Conservation (phyloP, 2,888 invertebrate genomes). For the Amorpha juglandis region DNA sequence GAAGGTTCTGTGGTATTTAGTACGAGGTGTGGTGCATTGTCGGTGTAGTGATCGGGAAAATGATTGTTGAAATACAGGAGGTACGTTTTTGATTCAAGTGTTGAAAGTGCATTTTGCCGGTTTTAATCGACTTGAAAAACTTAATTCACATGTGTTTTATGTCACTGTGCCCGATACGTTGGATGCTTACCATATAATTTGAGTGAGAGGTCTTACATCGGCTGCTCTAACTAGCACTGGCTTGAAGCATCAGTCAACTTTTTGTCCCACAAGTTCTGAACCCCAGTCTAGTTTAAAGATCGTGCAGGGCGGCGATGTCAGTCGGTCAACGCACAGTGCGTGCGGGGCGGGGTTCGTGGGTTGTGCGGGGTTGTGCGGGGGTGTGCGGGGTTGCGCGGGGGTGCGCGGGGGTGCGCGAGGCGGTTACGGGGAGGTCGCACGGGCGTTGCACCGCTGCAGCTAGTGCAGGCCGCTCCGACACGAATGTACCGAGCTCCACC, state of each 20-base stretch:
- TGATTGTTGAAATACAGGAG: constrained; percentile 82
- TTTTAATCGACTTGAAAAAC: neutral
- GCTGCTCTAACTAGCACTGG: neutral
- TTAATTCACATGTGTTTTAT: neutral
- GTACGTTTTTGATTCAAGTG: constrained; percentile 48
- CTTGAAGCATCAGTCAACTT: constrained; percentile 29
- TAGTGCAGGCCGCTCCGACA: constrained; percentile 67
- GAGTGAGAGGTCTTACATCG: neutral
- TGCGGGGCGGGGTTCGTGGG: constrained; percentile 57
- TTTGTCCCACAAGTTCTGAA: constrained; percentile 52
- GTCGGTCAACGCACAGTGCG: constrained; percentile 83
- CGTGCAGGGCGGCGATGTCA: constrained; percentile 79
- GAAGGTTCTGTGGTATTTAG: constrained; percentile 36
- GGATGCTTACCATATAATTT: neutral
- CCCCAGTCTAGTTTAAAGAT: constrained; percentile 76
- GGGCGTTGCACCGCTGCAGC: constrained; percentile 79
- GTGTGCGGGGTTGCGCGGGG: constrained; percentile 26
- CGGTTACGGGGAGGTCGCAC: constrained; percentile 50
- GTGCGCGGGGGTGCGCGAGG: constrained; percentile 47
- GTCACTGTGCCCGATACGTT: neutral
- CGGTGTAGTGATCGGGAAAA: constrained; percentile 44
- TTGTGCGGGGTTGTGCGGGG: constrained; percentile 37
- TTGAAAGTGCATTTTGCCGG: constrained; percentile 25
- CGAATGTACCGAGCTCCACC: constrained; percentile 60
- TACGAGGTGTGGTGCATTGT: constrained; percentile 38